Base-by-base conservation (phyloP, 2,113 vertebrate genomes). In the Regulus satrapa region DNA sequence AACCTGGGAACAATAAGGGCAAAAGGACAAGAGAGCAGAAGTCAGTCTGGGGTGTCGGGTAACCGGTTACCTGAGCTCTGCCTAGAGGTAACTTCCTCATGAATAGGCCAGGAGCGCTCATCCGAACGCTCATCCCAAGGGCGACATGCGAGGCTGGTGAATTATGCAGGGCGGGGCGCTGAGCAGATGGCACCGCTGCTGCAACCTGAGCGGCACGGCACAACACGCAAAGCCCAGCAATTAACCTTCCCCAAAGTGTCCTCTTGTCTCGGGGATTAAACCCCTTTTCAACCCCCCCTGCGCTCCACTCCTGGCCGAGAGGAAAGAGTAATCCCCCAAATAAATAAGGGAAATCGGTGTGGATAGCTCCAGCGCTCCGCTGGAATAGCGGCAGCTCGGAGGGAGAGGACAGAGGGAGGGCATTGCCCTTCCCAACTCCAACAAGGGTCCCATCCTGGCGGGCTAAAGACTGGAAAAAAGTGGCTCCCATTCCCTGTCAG, bases 101-200 rank as follows among this genome's bases (percentile, higher is more conserved):
- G 97, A 97, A 98, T 96, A 97, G 96, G 94, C 85, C 85, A 68
- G 29, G 66, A 63, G 85, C 23, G 43, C 88, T 89, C 64, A 48
- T 16, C 48, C 51, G 43, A 86, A 34, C 88, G 69, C 82, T 66
- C 81, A 49, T 31, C 83, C 71, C 71, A 21, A 9, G 20, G 21
- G 83, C 52, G 26, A 29, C 89, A 13, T 16, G 93, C 25, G 51
- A 58, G 61, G 81, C 95, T 96, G 89, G 92, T 98, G 97, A 98
- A 98, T 98, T 97, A 98, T 98, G 97, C 96, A 98, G 89, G 64
- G 72, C 66, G 64, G 49, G 25, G 58, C 2, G 88, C 86, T 2
- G 82, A 97, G 93, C 97, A 98, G 97, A 97, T 98, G 97, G 97
- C 95, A 92, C 26, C 40, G 96, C 96, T 63, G 77, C 77, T 26